Percentiles rank a stretch among this genome's conserved stretches.
Evolutionary conservation across 2,113 vertebrate species (phyloP).

Genomic region (Callithrix jacchus): DNA sequence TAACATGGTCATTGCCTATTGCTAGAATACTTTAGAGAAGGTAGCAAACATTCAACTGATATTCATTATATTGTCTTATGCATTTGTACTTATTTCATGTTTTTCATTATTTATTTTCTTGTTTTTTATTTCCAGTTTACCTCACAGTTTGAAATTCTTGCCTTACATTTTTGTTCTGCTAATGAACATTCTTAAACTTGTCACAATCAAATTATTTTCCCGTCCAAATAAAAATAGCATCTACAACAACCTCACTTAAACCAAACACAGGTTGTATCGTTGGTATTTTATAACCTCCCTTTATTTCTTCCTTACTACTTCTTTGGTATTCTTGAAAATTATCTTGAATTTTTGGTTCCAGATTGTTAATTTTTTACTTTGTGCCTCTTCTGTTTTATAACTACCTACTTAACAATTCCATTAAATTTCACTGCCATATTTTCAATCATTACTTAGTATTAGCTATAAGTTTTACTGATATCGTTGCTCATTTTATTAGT

Average conservation of each 20-base stretch:
- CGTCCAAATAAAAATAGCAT: neutral
- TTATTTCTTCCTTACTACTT: conserved; percentile 43
- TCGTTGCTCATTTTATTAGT: neutral
- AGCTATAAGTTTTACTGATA: conserved; percentile 28
- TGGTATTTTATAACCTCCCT: conserved; percentile 12
- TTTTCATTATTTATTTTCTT: neutral
- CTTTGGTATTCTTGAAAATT: conserved; percentile 49
- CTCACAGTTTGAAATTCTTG: neutral
- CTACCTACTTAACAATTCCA: conserved; percentile 47
- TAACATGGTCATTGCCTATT: no score
- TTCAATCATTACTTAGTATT: conserved; percentile 60
- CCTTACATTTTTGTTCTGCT: neutral
- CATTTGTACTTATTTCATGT: neutral
- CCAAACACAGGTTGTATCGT: neutral
- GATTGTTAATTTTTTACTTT: conserved; percentile 65
- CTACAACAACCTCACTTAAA: neutral
- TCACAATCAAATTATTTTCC: neutral
- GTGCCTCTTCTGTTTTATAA: conserved; percentile 57
- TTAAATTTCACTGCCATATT: conserved; percentile 65
- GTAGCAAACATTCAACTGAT: neutral
- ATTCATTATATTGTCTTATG: neutral
- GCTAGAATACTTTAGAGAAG: no score
- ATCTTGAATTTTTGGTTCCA: conserved; percentile 66
- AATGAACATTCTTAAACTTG: neutral
- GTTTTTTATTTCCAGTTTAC: neutral